phyloP scores from a whole-genome alignment of 2,888 invertebrate species.

The Lissocephala sabroskyi region DNA sequence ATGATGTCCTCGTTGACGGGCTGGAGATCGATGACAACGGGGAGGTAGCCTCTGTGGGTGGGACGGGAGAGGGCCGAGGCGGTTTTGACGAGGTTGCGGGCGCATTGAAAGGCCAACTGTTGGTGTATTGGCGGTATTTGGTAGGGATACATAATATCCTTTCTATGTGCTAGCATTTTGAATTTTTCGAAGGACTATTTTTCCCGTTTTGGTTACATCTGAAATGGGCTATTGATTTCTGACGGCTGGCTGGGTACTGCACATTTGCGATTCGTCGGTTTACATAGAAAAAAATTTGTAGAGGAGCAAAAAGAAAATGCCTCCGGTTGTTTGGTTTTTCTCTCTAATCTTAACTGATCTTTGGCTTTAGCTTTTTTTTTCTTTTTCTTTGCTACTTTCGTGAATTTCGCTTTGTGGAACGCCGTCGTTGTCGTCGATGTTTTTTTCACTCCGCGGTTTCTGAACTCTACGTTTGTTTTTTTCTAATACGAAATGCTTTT shows the following conservation, averaged over 20 bases:
- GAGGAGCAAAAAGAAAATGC: no score
- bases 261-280: conserved; percentile 16
- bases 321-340: conserved; percentile 23
- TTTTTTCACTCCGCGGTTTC: no score
- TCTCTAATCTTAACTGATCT: background rate
- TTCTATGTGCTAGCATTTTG: conserved; percentile 27
- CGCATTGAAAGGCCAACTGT: conserved; percentile 39
- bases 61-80: conserved; percentile 19
- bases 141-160: conserved; percentile 7
- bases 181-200: background rate
- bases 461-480: background rate
- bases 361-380: background rate
- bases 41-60: conserved; percentile 26
- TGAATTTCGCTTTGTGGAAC: background rate
- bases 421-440: background rate
- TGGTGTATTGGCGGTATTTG: conserved; percentile 30
- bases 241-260: no score
- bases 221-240: no score
- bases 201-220: background rate
- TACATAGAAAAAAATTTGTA: conserved; percentile 44
- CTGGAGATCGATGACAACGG: conserved; percentile 42
- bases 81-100: conserved; percentile 28
- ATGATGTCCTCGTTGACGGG: conserved; percentile 22
- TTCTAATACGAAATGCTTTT: conserved; percentile 32
- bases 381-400: background rate